Evolutionary conservation across 2,888 invertebrate species (phyloP), one percentile per base, ranked within the genome.

Genomic region (Hypomecis punctinalis): DNA sequence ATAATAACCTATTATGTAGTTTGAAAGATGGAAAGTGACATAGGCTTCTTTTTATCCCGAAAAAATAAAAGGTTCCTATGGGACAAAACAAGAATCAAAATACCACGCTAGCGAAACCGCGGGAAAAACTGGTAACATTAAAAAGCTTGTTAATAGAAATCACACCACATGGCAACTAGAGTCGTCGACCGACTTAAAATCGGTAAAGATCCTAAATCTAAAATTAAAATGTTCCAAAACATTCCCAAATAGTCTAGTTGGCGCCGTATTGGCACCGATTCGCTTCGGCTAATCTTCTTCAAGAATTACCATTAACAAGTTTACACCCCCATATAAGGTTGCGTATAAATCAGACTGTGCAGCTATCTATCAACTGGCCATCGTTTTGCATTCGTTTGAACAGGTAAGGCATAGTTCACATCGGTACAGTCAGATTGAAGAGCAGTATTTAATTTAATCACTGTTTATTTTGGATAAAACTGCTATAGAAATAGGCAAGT

Each of bases 321-420:
- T 83, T 79, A 79, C 79, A 77, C 76, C 74, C 54, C 80, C 78
- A 71, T 83, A 81, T 76, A 84, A 73, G 83, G 83, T 70, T 74
- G 67, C 73, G 76, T 84, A 86, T 91, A 90, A 90, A 91, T 90
- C 90, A 90, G 81, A 81, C 79, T 66, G 76, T 78, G 77, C 79
- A 79, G 83, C 86, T 81, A 90, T 91, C 91, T 79, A 90, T 92
- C 90, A 91, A 84, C 82, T 84, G 82, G 67, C 57, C 67, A 84
- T 86, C 84, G 88, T 90, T 91, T 91, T 86, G 91, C 89, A 86
- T 83, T 86, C 80, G 49, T 56, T 57, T 60, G 49, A 36, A 60
- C 40, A 45, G 39, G 42, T 56, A 6, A 42, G 9, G 55, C 11
- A 10, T 13, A 6, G 54, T 59, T 49, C 51, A 59, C 40, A 54